Evolutionary conservation across 2,113 vertebrate species (phyloP), one percentile per base, ranked within the genome.

Genomic region (Chaetodon trifascialis): DNA sequence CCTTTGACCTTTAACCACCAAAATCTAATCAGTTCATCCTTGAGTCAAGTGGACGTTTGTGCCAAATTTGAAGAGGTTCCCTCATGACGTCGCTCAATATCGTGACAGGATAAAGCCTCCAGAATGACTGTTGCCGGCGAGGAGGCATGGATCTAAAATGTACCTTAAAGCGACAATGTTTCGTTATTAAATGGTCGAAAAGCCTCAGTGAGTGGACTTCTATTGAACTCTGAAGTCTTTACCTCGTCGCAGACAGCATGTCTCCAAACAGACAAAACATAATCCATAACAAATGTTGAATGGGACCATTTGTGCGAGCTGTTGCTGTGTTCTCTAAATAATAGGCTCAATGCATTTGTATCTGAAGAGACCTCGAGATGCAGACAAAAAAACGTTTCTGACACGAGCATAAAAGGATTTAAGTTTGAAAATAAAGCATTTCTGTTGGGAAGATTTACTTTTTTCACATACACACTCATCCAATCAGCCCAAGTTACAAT

Each of bases 401-500:
- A 2, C 8, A 0, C 34, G 0, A 15, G 42, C 25, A 6, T 36
- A 7, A 47, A 17, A 76, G 6, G n/a, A 11, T 36, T 38, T 15
- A 51, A 56, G 1, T 11, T 40, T 56, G 5, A 21, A 47, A 16
- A 47, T 1, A 10, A 55, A 64, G 16, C 7, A 52, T 42, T 36
- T 75, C 4, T 25, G 63, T 10, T 42, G 36, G 23, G 52, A 69
- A 30, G 30, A 38, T 56, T 60, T 21, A 0, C 0, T 72, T 7
- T 40, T 52, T 44, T 51, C 30, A 73, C 54, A 67, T 52, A 46
- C 11, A 11, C 19, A 63, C 19, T 0, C 3, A 54, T 73, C 75
- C 36, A 60, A 66, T 84, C 58, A 76, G n/a, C 5, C 8, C 19
- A 54, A 83, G 76, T 70, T 67, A 58, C 58, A 74, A 60, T 40